Percentiles rank a stretch among this genome's conserved stretches.
Conservation (phyloP, 92 coral and sea anemone species). For the Isaurus tuberculatus region DNA sequence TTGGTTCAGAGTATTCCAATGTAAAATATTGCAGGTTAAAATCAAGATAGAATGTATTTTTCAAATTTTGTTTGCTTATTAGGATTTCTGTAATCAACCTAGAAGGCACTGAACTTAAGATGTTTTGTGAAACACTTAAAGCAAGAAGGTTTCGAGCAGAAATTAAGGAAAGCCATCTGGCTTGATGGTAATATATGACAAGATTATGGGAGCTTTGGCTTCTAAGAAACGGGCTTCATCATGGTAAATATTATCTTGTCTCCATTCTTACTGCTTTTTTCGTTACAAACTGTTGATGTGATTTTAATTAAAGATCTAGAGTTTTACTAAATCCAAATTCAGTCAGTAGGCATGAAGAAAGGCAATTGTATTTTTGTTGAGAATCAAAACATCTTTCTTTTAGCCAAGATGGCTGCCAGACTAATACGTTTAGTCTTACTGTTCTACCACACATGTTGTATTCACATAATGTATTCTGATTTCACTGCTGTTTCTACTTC, state of each 20-base stretch:
- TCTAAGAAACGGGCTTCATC: conserved; percentile 74
- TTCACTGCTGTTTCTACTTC: conserved; percentile 28
- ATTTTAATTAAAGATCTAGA: background rate
- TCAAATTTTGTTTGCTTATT: conserved; percentile 22
- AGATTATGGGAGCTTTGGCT: conserved; percentile 73
- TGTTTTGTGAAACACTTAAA: conserved; percentile 56
- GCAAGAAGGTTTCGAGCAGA: conserved; percentile 43
- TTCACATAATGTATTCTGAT: conserved; percentile 20
- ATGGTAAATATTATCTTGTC: conserved; percentile 54
- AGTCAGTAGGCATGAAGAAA: background rate
- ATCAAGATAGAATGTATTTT: conserved; percentile 56
- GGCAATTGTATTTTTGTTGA: background rate
- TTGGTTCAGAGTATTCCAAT: conserved; percentile 47
- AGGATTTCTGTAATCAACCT: conserved; percentile 20
- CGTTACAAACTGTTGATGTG: background rate
- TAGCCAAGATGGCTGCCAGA: conserved; percentile 51
- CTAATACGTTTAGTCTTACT: conserved; percentile 13
- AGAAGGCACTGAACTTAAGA: conserved; percentile 48
- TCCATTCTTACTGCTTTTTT: background rate
- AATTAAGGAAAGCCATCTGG: conserved; percentile 60
- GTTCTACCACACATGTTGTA: conserved; percentile 8
- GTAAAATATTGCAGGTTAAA: conserved; percentile 62
- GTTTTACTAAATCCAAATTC: background rate
- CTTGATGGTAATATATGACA: conserved; percentile 65
- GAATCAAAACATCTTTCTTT: conserved; percentile 15